Conservation (phyloP, 1,140 invertebrate species). For the Trachymyrmex septentrionalis region DNA sequence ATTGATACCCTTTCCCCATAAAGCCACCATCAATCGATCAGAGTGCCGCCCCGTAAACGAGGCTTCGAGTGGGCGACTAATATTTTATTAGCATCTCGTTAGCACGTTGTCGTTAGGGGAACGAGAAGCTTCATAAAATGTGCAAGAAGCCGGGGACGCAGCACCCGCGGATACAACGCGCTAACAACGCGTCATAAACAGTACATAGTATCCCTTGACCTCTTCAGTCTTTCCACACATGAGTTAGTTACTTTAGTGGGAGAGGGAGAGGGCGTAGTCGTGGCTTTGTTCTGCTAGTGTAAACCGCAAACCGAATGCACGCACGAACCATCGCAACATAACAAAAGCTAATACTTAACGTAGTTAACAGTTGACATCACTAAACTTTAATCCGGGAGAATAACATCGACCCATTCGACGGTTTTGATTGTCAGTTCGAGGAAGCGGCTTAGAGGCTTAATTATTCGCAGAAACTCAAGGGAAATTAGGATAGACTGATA, state of each 20-base stretch:
- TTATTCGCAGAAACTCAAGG: conserved; percentile 62
- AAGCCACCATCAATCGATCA: conserved; percentile 47
- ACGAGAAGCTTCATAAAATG: conserved; percentile 74
- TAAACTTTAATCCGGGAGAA: conserved; percentile 59
- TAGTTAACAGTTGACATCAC: conserved; percentile 58
- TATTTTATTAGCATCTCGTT: conserved; percentile 82
- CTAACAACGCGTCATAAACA: conserved; percentile 76
- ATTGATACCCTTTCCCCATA: conserved; percentile 19
- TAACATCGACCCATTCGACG: conserved; percentile 47
- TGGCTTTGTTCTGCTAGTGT: conserved; percentile 46
- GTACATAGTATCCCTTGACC: conserved; percentile 79
- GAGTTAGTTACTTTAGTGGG: conserved; percentile 30
- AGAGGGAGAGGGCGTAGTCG: neutral
- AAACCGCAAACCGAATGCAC: conserved; percentile 42
- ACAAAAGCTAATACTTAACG: conserved; percentile 62
- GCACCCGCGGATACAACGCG: conserved; percentile 67
- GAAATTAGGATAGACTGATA: conserved; percentile 70
- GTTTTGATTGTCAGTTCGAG: conserved; percentile 69
- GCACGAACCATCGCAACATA: neutral
- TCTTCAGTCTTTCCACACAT: conserved; percentile 66
- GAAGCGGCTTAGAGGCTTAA: conserved; percentile 61
- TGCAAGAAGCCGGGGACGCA: conserved; percentile 70
- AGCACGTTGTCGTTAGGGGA: conserved; percentile 77
- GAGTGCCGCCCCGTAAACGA: conserved; percentile 59
- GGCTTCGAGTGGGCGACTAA: conserved; percentile 68